Conservation (phyloP, 2,113 vertebrate species). For the Aramus guarauna region DNA sequence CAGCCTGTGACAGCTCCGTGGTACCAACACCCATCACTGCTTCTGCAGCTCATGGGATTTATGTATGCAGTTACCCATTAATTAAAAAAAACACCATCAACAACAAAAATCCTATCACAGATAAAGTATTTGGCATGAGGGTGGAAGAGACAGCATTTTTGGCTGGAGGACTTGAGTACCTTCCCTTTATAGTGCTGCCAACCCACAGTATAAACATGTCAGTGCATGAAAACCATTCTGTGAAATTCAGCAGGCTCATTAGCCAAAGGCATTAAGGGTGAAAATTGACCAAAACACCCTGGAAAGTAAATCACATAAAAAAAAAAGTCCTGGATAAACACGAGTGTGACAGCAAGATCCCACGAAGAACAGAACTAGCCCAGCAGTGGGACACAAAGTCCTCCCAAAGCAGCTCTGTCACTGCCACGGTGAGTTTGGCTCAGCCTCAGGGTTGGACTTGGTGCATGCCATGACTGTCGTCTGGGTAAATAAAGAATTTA, state of each 20-base stretch:
- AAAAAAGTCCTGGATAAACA: neutral
- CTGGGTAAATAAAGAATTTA: neutral
- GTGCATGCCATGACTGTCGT: neutral
- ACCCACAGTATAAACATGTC: neutral
- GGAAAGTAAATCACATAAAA: neutral
- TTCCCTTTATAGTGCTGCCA: constrained; percentile 30
- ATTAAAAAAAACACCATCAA: neutral
- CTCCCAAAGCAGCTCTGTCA: neutral
- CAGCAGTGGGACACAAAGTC: neutral
- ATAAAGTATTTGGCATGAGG: neutral
- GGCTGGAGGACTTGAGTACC: neutral
- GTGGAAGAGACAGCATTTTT: neutral
- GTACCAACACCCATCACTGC: neutral
- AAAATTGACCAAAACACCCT: constrained; percentile 14
- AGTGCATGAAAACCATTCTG: neutral
- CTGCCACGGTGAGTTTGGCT: neutral
- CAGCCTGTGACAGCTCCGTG: neutral
- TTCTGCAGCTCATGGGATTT: neutral
- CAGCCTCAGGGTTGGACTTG: neutral
- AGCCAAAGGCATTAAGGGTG: neutral
- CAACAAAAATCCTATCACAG: neutral
- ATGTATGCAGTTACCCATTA: neutral
- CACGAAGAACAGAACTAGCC: neutral
- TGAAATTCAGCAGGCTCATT: neutral
- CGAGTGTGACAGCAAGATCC: neutral